phyloP scores from a whole-genome alignment of 2,113 vertebrate species.

The Spea multiplicata region DNA sequence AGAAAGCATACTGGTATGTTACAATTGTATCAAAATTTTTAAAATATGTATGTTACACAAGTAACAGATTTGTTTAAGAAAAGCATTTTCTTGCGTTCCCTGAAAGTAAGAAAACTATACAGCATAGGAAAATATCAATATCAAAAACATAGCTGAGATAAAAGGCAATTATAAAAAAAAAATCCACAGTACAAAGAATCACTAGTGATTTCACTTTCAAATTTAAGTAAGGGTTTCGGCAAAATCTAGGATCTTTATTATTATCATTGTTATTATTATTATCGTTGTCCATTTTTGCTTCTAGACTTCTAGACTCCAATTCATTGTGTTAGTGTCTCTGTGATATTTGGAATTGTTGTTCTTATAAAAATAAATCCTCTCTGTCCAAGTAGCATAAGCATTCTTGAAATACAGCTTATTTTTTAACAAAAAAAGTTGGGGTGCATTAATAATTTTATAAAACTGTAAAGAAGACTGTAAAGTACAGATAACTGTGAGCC shows the following conservation, averaged over 20 bases:
- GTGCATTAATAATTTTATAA: slow-evolving; percentile 51
- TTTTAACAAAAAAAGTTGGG: slow-evolving; percentile 47
- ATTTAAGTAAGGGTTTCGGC: slow-evolving; percentile 60
- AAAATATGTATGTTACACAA: slow-evolving; percentile 99
- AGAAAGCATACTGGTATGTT: slow-evolving; percentile 99
- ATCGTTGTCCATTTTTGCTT: slow-evolving; percentile 35
- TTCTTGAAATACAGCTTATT: slow-evolving; percentile 51
- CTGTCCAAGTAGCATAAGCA: slow-evolving; percentile 55
- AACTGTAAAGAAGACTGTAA: slow-evolving; percentile 58
- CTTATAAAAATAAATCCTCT: slow-evolving; percentile 65
- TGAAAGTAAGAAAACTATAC: slow-evolving; percentile 96
- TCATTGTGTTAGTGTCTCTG: slow-evolving; percentile 56
- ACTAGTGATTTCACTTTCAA: slow-evolving; percentile 59
- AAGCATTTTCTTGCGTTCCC: slow-evolving; percentile 94
- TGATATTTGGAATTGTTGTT: slow-evolving; percentile 58
- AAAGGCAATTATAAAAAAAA: slow-evolving; percentile 67
- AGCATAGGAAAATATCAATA: slow-evolving; percentile 96
- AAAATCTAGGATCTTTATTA: slow-evolving; percentile 55
- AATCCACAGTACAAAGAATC: slow-evolving; percentile 83
- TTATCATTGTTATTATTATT: too few relatives aligned
- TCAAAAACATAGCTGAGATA: slow-evolving; percentile 90
- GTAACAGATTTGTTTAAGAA: slow-evolving; percentile 99
- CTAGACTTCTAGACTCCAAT: slow-evolving; percentile 56
- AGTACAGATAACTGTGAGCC: too few relatives aligned
- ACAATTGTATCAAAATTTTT: slow-evolving; percentile 99